These are phyloP conservation scores for Xyrauchen texanus DNA, from an alignment of 2,113 vertebrate species.

Conservation along the genomic window DNA sequence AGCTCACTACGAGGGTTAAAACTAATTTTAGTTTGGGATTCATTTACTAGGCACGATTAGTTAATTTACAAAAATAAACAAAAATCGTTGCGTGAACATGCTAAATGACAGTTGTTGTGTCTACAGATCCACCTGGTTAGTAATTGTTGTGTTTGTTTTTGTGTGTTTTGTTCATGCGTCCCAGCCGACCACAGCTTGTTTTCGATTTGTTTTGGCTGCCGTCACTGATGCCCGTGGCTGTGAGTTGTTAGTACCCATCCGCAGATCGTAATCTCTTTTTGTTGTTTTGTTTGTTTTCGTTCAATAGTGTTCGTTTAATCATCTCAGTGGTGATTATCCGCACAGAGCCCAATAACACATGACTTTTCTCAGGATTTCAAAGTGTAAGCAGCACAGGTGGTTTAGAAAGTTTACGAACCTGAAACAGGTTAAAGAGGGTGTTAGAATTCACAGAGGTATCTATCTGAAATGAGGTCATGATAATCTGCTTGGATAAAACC, in stretches of 20 bases:
- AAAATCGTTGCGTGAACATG: slow-evolving; percentile 70
- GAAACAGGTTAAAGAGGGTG: slow-evolving; percentile 89
- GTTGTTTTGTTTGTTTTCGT: slow-evolving; percentile 65
- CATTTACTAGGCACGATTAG: slow-evolving; percentile 91
- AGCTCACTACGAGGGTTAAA: slow-evolving; percentile 82
- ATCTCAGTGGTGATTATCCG: slow-evolving; percentile 86
- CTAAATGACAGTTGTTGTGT: slow-evolving; percentile 71
- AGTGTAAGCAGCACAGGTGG: slow-evolving; percentile 94
- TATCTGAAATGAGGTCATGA: neutral
- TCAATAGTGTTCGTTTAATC: slow-evolving; percentile 83
- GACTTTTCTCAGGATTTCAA: slow-evolving; percentile 89
- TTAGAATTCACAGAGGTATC: slow-evolving; percentile 74
- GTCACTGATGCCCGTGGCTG: slow-evolving; percentile 69
- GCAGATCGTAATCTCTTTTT: slow-evolving; percentile 62
- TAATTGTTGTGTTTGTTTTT: slow-evolving; percentile 67
- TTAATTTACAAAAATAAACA: slow-evolving; percentile 85
- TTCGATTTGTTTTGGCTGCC: slow-evolving; percentile 70
- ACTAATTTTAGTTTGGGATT: slow-evolving; percentile 78
- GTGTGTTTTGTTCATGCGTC: slow-evolving; percentile 71
- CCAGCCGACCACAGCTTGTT: slow-evolving; percentile 62
- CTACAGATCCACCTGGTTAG: slow-evolving; percentile 81
- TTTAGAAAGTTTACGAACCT: slow-evolving; percentile 96
- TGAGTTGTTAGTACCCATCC: slow-evolving; percentile 85
- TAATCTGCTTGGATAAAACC: neutral
- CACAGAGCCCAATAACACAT: slow-evolving; percentile 86